phyloP scores from a whole-genome alignment of 2,797 vertebrate genomes.

The Thalassophryne amazonica region DNA sequence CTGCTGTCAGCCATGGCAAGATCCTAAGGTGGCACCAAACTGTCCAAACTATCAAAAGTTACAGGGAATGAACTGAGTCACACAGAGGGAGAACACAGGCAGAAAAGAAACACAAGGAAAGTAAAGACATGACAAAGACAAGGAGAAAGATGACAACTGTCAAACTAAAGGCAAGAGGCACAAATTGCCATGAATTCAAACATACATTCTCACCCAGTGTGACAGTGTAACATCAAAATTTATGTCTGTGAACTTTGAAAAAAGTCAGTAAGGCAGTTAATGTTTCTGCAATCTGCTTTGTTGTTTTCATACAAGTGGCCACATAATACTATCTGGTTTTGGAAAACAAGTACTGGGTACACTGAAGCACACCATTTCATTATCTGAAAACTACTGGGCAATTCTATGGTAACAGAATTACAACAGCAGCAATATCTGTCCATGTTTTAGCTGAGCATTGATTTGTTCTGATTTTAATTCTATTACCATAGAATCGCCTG shows the following conservation, averaged over 20 bases:
- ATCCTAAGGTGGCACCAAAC: constrained; percentile 49
- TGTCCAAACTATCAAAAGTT: constrained; percentile 59
- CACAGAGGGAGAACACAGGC: constrained; percentile 16
- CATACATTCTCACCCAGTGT: constrained; percentile 3
- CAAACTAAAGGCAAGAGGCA: constrained; percentile 26
- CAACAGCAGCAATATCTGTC: too few relatives aligned
- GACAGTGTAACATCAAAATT: constrained; percentile 4
- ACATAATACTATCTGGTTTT: neutral
- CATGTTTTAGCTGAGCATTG: too few relatives aligned
- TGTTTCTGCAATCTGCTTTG: neutral
- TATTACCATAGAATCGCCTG: too few relatives aligned
- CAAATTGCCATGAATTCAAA: constrained; percentile 16
- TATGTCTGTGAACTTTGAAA: neutral
- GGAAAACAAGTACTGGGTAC: too few relatives aligned
- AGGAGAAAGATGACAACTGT: constrained; percentile 33
- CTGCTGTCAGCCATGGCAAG: constrained; percentile 89
- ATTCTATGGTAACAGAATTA: too few relatives aligned
- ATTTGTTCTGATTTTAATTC: too few relatives aligned
- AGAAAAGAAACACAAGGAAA: constrained; percentile 15
- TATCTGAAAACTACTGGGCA: too few relatives aligned
- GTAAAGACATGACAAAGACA: neutral
- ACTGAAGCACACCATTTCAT: too few relatives aligned
- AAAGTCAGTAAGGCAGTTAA: neutral
- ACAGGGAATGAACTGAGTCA: constrained; percentile 20
- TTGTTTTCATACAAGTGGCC: neutral